Conservation (phyloP, 1,140 invertebrate species). For the Drosophila mauritiana region DNA sequence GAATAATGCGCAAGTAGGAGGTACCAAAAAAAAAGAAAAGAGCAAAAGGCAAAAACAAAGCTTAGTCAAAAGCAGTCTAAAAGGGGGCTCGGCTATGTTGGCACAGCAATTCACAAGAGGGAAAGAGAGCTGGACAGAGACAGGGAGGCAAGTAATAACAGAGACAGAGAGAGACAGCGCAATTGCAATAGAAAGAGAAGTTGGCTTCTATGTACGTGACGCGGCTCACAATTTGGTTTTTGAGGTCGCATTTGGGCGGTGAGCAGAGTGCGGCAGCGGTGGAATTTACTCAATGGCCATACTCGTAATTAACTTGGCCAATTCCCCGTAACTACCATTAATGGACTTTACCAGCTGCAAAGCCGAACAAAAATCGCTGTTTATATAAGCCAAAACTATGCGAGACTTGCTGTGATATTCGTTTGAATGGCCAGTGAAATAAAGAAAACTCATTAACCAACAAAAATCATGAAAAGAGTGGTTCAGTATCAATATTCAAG, state of each 20-base stretch:
- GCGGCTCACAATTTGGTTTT: conserved; percentile 32
- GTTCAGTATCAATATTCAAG: conserved; percentile 13
- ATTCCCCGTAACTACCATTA: conserved; percentile 35
- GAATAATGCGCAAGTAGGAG: background rate
- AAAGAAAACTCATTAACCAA: conserved; percentile 19
- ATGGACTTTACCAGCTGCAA: conserved; percentile 35
- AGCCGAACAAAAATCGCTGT: conserved; percentile 30
- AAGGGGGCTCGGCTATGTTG: conserved; percentile 61
- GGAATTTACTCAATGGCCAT: conserved; percentile 30
- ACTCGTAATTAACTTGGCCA: conserved; percentile 47
- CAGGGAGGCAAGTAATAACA: conserved; percentile 18
- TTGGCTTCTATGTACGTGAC: conserved; percentile 34
- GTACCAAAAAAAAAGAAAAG: conserved; percentile 21
- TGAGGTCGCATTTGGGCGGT: conserved; percentile 30
- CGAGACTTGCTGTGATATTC: conserved; percentile 9
- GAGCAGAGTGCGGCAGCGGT: background rate
- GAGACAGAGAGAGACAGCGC: background rate
- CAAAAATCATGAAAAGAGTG: conserved; percentile 2
- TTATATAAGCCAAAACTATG: conserved; percentile 35
- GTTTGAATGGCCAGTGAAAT: background rate
- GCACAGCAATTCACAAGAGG: background rate
- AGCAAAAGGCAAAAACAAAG: conserved; percentile 32
- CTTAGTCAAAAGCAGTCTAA: conserved; percentile 23
- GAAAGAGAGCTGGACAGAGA: background rate
- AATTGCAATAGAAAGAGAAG: conserved; percentile 5